Evolutionary conservation across 1,140 invertebrate species (phyloP), one percentile per base, ranked within the genome.

Genomic region (Meloidogyne exigua): DNA sequence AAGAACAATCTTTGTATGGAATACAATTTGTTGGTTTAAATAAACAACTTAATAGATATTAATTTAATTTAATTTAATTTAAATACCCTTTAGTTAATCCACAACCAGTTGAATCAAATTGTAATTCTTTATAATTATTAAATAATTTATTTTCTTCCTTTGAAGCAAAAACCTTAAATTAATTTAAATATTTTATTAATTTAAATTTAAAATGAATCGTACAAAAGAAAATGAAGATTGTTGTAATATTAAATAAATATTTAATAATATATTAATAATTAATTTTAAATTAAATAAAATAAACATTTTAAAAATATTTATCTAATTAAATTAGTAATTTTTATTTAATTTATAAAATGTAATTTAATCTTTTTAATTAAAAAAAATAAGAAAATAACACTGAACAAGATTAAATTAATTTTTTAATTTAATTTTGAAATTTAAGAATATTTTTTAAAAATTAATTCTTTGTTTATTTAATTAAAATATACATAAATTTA

Each of bases 1-100:
- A 77, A 28, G 44, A 49, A 72, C 76, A 77, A 23, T 77, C 44
- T n/a, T 63, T 64, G 32, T 76, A 63, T 15, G 76, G 76, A 21
- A 23, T 76, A 32, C 76, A 77, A 39, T 42, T 49, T 28, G 11
- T 4, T 10, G 76, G 76, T 44, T 77, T 77, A 44, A 79, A 65
- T 42, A 77, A 76, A 78, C 76, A 77, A 28, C 76, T 66, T 21
- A 18, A 21, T 12, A 75, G 11, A 5, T 13, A 25, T 68, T 36
- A 68, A 68, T 25, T 18, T 68, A 68, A 68, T n/a, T 68, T 18
- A n/a, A 18, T n/a, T n/a, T 18, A n/a, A 15, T 28, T 66, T 15
- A 18, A 32, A 42, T 42, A 68, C 66, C 66, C 66, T 42, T 68
- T 68, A n/a, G 66, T 68, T 42, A 68, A 21, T n/a, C 66, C 66